phyloP scores from a whole-genome alignment of 2,113 vertebrate genomes.

The Tachysurus vachellii region DNA sequence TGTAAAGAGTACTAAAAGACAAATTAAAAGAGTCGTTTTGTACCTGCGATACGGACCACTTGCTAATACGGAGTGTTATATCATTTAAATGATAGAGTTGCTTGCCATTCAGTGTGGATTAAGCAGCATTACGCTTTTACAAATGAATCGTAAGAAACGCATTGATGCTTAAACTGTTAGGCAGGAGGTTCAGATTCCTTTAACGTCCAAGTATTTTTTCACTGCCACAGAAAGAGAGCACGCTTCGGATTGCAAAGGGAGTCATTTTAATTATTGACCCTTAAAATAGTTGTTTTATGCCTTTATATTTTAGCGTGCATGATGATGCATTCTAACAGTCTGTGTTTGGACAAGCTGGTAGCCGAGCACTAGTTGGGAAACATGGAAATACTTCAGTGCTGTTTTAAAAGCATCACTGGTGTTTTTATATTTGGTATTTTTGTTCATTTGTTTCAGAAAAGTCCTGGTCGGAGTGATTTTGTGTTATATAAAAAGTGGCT shows the following conservation, averaged over 20 bases:
- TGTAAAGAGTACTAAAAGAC: background rate
- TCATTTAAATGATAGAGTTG: background rate
- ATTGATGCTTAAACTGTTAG: background rate
- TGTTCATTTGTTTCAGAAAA: no score
- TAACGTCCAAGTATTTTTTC: background rate
- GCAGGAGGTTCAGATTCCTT: background rate
- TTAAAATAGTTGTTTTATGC: background rate
- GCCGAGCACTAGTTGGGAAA: no score
- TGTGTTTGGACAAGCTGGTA: no score
- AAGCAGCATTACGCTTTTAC: background rate
- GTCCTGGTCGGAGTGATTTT: no score
- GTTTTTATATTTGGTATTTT: no score
- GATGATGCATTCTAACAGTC: no score
- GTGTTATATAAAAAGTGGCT: no score
- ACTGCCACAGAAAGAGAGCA: background rate
- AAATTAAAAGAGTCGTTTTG: background rate
- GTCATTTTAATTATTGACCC: background rate
- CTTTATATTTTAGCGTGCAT: no score
- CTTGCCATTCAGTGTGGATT: background rate
- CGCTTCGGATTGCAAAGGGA: background rate
- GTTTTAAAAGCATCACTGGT: no score
- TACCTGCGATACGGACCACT: background rate
- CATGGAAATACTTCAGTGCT: no score
- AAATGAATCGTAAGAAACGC: background rate
- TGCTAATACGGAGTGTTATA: background rate